These are phyloP conservation scores for Xylota sylvarum DNA, from an alignment of 2,888 invertebrate species.

Conservation along the genomic window DNA sequence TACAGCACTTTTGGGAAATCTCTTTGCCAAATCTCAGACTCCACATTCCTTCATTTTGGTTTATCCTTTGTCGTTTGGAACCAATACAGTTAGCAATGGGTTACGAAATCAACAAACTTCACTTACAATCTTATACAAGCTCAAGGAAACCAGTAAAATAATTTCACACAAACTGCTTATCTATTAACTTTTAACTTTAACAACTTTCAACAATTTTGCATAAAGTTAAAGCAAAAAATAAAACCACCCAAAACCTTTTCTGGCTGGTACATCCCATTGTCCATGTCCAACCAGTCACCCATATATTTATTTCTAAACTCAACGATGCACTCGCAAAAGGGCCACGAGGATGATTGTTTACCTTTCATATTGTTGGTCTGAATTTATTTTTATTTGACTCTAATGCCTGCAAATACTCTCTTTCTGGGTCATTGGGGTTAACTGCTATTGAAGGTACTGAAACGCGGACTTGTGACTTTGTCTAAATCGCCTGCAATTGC, in stretches of 20 bases:
- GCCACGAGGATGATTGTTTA: conserved; percentile 62
- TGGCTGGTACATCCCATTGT: conserved; percentile 38
- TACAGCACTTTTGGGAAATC: too few species aligned
- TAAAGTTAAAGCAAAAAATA: not conserved
- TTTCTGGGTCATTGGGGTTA: conserved; percentile 74
- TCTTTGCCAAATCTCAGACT: too few species aligned
- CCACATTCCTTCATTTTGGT: too few species aligned
- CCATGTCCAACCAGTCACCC: conserved; percentile 55
- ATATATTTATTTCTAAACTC: conserved; percentile 7
- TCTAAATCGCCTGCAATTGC: conserved; percentile 45
- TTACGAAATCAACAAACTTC: too few species aligned
- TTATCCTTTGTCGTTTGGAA: too few species aligned
- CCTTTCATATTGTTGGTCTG: conserved; percentile 42
- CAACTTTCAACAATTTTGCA: not conserved
- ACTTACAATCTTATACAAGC: not conserved
- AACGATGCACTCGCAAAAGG: conserved; percentile 43
- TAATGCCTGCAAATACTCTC: conserved; percentile 34
- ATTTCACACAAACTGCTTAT: not conserved
- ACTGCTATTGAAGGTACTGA: conserved; percentile 73
- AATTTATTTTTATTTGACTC: conserved; percentile 20
- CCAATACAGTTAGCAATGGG: too few species aligned
- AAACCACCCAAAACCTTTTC: not conserved
- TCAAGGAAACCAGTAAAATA: too few species aligned
- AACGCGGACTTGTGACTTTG: conserved; percentile 44
- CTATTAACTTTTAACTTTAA: not conserved